phyloP scores from a whole-genome alignment of 2,797 vertebrate genomes.

The Ceyx erithaca region DNA sequence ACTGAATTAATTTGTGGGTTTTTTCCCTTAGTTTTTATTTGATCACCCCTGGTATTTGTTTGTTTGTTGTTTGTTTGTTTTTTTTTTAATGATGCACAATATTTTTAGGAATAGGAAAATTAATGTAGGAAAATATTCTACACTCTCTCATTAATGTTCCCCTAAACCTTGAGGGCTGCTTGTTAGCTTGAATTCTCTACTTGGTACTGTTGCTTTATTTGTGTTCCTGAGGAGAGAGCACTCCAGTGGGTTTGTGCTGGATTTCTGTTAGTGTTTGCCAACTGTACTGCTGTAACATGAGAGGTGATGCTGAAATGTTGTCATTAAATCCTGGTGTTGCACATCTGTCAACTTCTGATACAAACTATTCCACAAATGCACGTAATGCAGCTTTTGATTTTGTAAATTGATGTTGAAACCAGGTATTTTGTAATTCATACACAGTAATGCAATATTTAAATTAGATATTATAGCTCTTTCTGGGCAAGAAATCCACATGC shows the following conservation, averaged over 20 bases:
- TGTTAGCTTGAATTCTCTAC: not conserved
- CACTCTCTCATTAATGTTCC: not conserved
- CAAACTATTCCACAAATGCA: not conserved
- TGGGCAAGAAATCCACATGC: not conserved
- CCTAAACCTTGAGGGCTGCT: not conserved
- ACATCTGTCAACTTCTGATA: not conserved
- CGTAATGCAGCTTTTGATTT: not conserved
- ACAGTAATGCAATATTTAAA: not conserved
- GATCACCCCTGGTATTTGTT: not conserved
- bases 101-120: not conserved
- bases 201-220: not conserved
- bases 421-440: conserved; percentile 11
- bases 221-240: not conserved
- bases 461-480: not conserved
- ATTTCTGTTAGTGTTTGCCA: not conserved
- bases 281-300: not conserved
- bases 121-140: not conserved
- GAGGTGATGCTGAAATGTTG: not conserved
- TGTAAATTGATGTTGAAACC: not conserved
- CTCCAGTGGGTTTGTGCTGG: not conserved
- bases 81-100: not conserved
- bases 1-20: not conserved
- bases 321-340: conserved; percentile 2
- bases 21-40: not conserved
- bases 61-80: not conserved